Evolutionary conservation across 2,797 vertebrate species (phyloP).

Genomic region (Poeciliopsis turneri): DNA sequence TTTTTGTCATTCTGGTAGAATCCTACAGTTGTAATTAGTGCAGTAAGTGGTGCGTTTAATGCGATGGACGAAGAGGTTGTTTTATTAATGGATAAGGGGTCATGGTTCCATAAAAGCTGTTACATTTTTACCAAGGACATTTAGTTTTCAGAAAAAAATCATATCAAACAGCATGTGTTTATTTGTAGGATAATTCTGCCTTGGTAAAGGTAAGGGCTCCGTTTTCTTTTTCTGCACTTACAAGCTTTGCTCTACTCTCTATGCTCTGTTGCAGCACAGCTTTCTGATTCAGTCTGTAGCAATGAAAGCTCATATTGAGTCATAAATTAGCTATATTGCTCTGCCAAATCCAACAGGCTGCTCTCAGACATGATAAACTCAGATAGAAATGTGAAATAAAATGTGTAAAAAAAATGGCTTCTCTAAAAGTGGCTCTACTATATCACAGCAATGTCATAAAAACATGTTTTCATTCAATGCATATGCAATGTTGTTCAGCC

Average conservation of each 20-base stretch:
- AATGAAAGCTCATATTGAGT: constrained; percentile 78
- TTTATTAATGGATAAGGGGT: constrained; percentile 28
- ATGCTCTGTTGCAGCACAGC: constrained; percentile 52
- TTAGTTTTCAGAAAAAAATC: constrained; percentile 18
- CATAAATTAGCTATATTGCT: constrained; percentile 72
- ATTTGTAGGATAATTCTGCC: constrained; percentile 3
- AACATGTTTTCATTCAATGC: not conserved
- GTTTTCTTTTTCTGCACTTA: constrained; percentile 27
- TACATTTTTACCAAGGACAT: not conserved
- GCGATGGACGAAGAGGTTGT: constrained; percentile 16
- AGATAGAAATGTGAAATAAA: constrained; percentile 35
- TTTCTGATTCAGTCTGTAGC: constrained; percentile 53
- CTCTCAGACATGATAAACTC: constrained; percentile 66
- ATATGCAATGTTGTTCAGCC: not conserved
- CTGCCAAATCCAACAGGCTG: constrained; percentile 63
- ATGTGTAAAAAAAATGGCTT: constrained; percentile 21
- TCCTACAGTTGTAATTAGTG: constrained; percentile 45
- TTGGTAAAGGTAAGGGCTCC: constrained; percentile 5
- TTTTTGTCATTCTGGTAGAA: constrained; percentile 33
- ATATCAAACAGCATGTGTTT: constrained; percentile 10
- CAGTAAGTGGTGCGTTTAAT: constrained; percentile 44
- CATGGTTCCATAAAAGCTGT: constrained; percentile 10
- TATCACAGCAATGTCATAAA: not conserved
- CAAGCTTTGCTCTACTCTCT: constrained; percentile 53
- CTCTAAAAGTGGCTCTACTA: not conserved